Base-by-base conservation (phyloP, 1,140 invertebrate species). In the Colletes latitarsis region DNA sequence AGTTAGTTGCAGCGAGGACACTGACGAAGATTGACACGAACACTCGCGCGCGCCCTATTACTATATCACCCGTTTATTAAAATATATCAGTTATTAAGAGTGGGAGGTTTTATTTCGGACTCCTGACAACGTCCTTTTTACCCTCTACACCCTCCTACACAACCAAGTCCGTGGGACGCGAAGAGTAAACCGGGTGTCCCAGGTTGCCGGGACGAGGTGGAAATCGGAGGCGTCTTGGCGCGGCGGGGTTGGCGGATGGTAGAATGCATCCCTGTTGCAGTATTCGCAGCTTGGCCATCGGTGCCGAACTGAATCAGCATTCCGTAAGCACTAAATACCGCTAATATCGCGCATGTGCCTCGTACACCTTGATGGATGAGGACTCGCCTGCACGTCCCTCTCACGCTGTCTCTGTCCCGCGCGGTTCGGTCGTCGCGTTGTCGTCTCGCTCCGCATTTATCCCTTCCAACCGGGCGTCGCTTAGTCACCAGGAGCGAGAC, bases 231-330 rank as follows among this genome's bases (percentile, higher is more conserved):
- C 14, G n/a, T 46, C 62, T 66, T 66, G 21, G 14, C 21, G 41
- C n/a, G 43, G 3, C n/a, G 60, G 6, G 57, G 4, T 12, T 77
- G 53, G 58, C 46, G n/a, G 4, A 62, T 60, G 71, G 60, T 60
- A 66, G 74, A 77, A 84, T 68, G 46, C 62, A 70, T 78, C 64
- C 41, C 57, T 68, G 66, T 63, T 69, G 62, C 62, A 67, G 71
- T 74, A 19, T 73, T 77, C 62, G 52, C 64, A 68, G 72, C 69
- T 84, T 77, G 81, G 41, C 81, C 78, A 88, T 89, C 75, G 84
- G 82, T 83, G 87, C 87, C 83, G 89, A 84, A 88, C 86, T 89
- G 84, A 91, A 90, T 91, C 90, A 90, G 87, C 88, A 89, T 81
- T 88, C 71, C 63, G 85, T 85, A 73, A 85, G 84, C 88, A 87